Evolutionary conservation across 2,113 vertebrate genomes (phyloP).

Genomic region (Callionymus lyra): DNA sequence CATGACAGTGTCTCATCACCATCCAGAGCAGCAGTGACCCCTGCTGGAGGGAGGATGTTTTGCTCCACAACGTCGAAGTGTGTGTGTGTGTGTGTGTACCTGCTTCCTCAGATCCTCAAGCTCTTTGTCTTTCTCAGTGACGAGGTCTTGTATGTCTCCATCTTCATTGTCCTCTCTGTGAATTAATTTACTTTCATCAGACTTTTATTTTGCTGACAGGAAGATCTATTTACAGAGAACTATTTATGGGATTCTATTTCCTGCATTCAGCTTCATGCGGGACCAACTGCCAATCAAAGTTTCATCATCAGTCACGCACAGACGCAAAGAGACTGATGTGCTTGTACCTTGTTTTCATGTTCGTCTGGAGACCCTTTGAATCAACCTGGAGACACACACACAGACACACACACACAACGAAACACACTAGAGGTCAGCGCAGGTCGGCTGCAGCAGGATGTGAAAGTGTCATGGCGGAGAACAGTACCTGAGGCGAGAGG

Average conservation of each 20-base stretch:
- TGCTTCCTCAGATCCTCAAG: conserved; percentile 86
- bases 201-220: no score
- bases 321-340: no score
- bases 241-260: no score
- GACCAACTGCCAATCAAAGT: no score
- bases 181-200: no score
- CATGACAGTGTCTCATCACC: no score
- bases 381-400: conserved; percentile 72
- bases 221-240: no score
- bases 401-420: conserved; percentile 31
- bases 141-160: conserved; percentile 4
- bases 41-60: not conserved
- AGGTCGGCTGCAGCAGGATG: no score
- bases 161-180: no score
- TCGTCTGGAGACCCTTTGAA: conserved; percentile 73
- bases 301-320: no score
- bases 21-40: not conserved
- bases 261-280: no score
- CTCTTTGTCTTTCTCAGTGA: conserved; percentile 83
- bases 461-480: no score
- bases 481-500: not conserved
- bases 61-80: not conserved
- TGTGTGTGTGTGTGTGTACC: conserved; percentile 51
- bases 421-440: not conserved
- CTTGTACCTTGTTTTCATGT: conserved; percentile 85